A percentile compares a stretch with the other conserved stretches of the same genome.
These are phyloP conservation scores for Sarcophilus harrisii DNA, from an alignment of 2,797 vertebrate species.

Conservation along the genomic window DNA sequence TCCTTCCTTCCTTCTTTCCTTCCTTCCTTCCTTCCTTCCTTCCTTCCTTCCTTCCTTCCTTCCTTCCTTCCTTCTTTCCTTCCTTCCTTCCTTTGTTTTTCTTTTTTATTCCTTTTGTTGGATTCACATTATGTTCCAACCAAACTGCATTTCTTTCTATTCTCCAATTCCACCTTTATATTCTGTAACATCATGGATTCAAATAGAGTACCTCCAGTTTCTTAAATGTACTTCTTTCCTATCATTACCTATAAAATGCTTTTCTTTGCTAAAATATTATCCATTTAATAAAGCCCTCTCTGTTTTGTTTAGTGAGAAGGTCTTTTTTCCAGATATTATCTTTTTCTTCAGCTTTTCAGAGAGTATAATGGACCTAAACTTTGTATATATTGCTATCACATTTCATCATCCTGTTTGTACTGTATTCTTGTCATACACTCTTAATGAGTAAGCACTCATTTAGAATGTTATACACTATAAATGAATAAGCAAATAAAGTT, in stretches of 20 bases:
- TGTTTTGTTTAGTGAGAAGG: not conserved
- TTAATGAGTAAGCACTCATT: not conserved
- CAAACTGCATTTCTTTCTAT: too few species aligned
- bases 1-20: fast-evolving
- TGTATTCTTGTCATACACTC: not conserved
- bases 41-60: too few species aligned
- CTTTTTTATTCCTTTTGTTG: not conserved
- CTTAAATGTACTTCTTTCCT: not conserved
- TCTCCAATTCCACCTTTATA: too few species aligned
- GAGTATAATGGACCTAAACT: not conserved
- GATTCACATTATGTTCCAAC: too few species aligned
- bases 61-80: not conserved
- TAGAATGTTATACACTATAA: not conserved
- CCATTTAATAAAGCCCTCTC: not conserved
- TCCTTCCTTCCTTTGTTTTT: not conserved
- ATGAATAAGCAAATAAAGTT: not conserved
- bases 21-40: too few species aligned
- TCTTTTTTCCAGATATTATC: not conserved
- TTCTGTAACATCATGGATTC: not conserved
- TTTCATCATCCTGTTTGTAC: not conserved
- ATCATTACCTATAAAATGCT: not conserved
- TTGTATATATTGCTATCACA: not conserved
- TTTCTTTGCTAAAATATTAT: not conserved
- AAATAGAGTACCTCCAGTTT: not conserved
- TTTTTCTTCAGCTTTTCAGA: not conserved